Percentiles rank a stretch among this genome's conserved stretches.
These are phyloP conservation scores for Hofmannophila pseudospretella DNA, from an alignment of 2,888 invertebrate species.

Conservation along the genomic window DNA sequence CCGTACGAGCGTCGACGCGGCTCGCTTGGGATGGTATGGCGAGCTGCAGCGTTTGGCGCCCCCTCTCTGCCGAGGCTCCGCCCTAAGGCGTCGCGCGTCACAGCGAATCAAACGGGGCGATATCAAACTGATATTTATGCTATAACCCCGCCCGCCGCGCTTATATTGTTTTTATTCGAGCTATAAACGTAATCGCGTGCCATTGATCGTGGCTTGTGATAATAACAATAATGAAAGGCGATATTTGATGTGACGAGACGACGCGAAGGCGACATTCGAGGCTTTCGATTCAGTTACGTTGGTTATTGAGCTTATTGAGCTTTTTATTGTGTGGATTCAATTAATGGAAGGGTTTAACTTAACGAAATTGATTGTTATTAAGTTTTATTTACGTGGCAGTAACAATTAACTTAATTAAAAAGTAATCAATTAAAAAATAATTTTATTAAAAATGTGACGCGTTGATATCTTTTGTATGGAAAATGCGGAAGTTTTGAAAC, in stretches of 20 bases:
- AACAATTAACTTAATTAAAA: not conserved
- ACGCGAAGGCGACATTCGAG: not conserved
- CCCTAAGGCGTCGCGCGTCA: conserved; percentile 64
- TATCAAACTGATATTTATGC: conserved; percentile 73
- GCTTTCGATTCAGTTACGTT: conserved; percentile 12
- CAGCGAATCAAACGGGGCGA: conserved; percentile 70
- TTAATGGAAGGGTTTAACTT: not conserved
- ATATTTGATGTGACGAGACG: conserved; percentile 31
- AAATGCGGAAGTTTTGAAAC: too few relatives aligned
- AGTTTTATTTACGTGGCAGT: too few relatives aligned
- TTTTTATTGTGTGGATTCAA: conserved; percentile 5
- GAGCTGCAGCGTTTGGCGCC: conserved; percentile 25
- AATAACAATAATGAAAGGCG: conserved; percentile 39
- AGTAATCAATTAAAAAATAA: not conserved
- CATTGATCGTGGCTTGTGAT: conserved; percentile 45
- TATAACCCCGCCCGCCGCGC: conserved; percentile 63
- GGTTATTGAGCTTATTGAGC: conserved; percentile 28
- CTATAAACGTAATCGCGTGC: conserved; percentile 64
- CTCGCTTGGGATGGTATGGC: conserved; percentile 58
- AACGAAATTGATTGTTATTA: too few relatives aligned
- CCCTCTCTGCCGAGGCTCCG: conserved; percentile 57
- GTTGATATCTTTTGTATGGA: conserved; percentile 13
- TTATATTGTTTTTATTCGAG: conserved; percentile 72
- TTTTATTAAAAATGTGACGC: conserved; percentile 1
- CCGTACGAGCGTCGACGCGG: conserved; percentile 39